Base-by-base conservation (phyloP, 2,113 vertebrate species). In the Oreochromis aureus region DNA sequence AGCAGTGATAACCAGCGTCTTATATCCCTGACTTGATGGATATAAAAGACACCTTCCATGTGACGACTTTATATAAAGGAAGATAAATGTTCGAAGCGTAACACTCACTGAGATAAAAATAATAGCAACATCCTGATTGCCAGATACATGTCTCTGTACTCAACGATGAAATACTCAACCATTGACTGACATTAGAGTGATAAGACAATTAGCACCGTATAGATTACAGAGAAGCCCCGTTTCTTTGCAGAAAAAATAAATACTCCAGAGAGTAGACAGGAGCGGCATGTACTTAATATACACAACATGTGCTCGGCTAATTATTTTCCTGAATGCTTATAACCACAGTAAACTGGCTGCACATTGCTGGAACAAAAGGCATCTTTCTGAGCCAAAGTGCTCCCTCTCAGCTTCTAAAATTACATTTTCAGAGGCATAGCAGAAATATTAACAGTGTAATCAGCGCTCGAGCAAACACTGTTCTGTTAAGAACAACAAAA, bases 1-100 rank as follows among this genome's bases (percentile, higher is more conserved):
- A 82, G 96, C 96, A 95, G 97, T 97, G 97, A 97, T 97, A 96
- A 94, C 93, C 90, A 78, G 96, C 87, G 9, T 97, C 96, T 96
- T 95, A 95, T 97, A 96, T 97, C 96, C 96, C 36, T 55, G 80
- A 84, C 82, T 88, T 39, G 46, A 87, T 96, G 97, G 93, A 96
- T 96, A 97, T 96, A 96, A 96, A 96, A 96, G 97, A 97, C 96
- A 97, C 97, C 97, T 97, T 78, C 63, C 83, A 91, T 73, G 63
- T 61, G 54, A 93, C 87, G 48, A 36, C 41, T 81, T 87, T 63
- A 71, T 86, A 59, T 63, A 56, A 48, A 56, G 30, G 71, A 76
- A 85, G 94, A 97, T 97, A 97, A 97, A 97, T 96, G 96, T 96
- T 51, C 24, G 61, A 87, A 82, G 73, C 73, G 53, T 81, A 73